Percentiles rank a stretch among this genome's conserved stretches.
These are phyloP conservation scores for Callinectes sapidus DNA, from an alignment of 2,888 invertebrate species.

Conservation along the genomic window DNA sequence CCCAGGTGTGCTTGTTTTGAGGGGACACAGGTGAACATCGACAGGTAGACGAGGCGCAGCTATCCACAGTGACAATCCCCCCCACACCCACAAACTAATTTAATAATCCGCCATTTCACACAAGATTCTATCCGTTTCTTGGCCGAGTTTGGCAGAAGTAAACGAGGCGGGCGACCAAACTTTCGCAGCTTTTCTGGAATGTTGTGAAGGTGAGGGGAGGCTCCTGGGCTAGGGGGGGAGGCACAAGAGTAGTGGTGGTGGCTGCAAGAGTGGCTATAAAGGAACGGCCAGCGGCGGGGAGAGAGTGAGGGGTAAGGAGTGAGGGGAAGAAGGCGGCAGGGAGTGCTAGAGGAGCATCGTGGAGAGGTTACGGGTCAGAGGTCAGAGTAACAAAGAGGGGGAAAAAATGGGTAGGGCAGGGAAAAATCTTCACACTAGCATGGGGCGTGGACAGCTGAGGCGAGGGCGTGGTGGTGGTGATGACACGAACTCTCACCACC, in stretches of 20 bases:
- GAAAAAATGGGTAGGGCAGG: not conserved
- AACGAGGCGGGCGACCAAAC: conserved; percentile 13
- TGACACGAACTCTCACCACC: not conserved
- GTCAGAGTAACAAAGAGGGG: not conserved
- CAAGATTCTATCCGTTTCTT: conserved; percentile 15
- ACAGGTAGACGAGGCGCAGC: not conserved
- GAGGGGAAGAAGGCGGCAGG: not conserved
- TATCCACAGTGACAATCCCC: not conserved
- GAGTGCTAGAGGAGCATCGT: not conserved
- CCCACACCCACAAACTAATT: not conserved
- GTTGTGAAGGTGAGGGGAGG: not conserved
- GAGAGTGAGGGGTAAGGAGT: not conserved
- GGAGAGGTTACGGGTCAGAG: not conserved
- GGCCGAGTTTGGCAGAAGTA: conserved; percentile 28
- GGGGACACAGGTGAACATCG: not conserved
- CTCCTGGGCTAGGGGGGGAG: too few species aligned
- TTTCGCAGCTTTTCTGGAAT: conserved; percentile 7
- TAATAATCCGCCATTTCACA: not conserved
- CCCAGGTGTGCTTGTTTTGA: not conserved
- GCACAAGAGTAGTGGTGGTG: not conserved
- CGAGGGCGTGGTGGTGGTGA: not conserved
- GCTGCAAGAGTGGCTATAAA: not conserved
- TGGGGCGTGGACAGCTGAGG: conserved; percentile 10
- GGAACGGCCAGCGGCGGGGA: not conserved
- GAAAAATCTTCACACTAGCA: not conserved